These are phyloP conservation scores for Phocides pigmalion DNA, from an alignment of 1,140 invertebrate genomes.

Conservation along the genomic window DNA sequence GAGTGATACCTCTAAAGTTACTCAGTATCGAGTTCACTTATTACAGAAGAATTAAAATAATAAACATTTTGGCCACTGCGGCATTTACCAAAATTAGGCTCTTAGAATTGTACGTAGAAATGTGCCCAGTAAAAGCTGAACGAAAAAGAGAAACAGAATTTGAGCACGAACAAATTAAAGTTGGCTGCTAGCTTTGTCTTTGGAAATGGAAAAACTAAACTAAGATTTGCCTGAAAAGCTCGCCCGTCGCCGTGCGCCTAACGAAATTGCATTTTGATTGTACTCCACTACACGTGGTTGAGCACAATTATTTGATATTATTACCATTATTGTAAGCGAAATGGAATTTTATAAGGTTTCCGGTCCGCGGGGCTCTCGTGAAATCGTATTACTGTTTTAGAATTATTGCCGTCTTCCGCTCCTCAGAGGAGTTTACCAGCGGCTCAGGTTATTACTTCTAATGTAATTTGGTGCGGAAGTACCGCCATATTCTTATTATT, in stretches of 20 bases:
- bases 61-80: not conserved
- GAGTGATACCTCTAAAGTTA: too few relatives aligned
- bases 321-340: constrained; percentile 42
- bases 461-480: constrained; percentile 16
- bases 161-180: constrained; percentile 32
- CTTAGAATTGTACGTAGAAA: constrained; percentile 12
- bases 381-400: constrained; percentile 29
- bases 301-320: constrained; percentile 54
- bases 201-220: constrained; percentile 36
- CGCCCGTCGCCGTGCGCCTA: constrained; percentile 29
- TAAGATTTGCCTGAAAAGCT: constrained; percentile 33
- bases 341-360: constrained; percentile 31
- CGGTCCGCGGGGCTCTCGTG: constrained; percentile 12
- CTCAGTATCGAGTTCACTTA: too few relatives aligned
- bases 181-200: constrained; percentile 34
- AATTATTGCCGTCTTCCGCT: constrained; percentile 15
- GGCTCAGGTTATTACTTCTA: constrained; percentile 14
- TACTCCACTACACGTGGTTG: constrained; percentile 48
- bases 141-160: constrained; percentile 32
- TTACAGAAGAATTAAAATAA: constrained; percentile 1
- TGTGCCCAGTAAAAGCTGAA: constrained; percentile 20
- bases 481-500: constrained; percentile 3
- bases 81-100: constrained; percentile 18
- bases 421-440: constrained; percentile 7
- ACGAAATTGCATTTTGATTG: constrained; percentile 60